Base-by-base conservation (phyloP, 2,113 vertebrate genomes). In the Anthoscopus minutus region DNA sequence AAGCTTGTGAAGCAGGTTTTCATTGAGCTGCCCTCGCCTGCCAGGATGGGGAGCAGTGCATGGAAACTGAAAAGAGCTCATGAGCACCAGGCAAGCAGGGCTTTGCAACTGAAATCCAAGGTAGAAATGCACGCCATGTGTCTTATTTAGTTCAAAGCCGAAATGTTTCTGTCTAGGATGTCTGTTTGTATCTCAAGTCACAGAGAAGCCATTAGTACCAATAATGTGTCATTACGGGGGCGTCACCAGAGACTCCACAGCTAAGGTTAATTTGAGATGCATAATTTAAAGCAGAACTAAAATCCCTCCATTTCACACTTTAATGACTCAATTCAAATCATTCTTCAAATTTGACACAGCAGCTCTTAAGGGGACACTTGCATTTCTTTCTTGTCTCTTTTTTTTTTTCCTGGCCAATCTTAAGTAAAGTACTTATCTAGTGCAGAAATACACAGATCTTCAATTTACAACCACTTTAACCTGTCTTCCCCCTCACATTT, bases 171-270 rank as follows among this genome's bases (percentile, higher is more conserved):
- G 91, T 94, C 94, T 92, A 70, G 89, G 96, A 91, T 37, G 60
- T 47, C 80, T 97, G 93, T 96, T 95, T 96, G 92, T 93, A 83
- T 91, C 94, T 95, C 38, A n/a, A 94, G 89, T 94, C 93, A 94
- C 87, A 94, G 80, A 96, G 91, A 96, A 96, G 76, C 87, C 95
- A 94, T 91, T 94, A 96, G 93, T 92, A 96, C 89, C 94, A 97
- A 95, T 96, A 95, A 97, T 86, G 95, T 94, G 94, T 93, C 93
- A 96, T 94, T 96, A 96, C 1, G 94, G 93, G 93, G 95, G 94
- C 37, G 88, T 71, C 82, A 74, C 92, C 91, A 97, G 76, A 86
- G 91, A 96, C 92, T 96, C 81, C 73, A 91, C 69, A 91, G 94
- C 92, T 82, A 96, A 96, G 91, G 94, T 95, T 94, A 95, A 97